Base-by-base conservation (phyloP, 2,797 vertebrate species). In the Sebastes cheni region DNA sequence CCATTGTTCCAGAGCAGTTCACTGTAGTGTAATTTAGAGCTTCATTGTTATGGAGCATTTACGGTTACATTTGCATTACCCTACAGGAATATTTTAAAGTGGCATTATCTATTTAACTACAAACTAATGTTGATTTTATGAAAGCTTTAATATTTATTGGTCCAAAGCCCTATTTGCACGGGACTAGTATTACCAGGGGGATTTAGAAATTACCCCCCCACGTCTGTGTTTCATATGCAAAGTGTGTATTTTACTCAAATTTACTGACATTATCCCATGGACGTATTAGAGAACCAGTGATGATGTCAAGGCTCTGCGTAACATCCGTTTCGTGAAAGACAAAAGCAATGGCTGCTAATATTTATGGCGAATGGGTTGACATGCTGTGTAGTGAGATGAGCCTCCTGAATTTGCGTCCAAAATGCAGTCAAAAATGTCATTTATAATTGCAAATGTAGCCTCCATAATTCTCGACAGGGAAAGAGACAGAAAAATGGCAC, bases 1-100 rank as follows among this genome's bases (percentile, higher is more conserved):
- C 23, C 27, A 66, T 79, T 77, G 52, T 69, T 82, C 54, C 59
- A 52, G 34, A 61, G 39, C 5, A 42, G 8, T 22, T 52, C 55
- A 64, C 20, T 61, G 22, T 58, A 16, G 6, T 54, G 67, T 66
- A 72, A 54, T 23, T 50, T 8, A 23, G 20, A 50, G 36, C n/a
- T 20, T 42, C 16, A 29, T 23, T 50, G 61, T 50, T 50, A 22
- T 13, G 9, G 11, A 64, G 32, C 34, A 29, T 25, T 29, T 22
- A 56, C 70, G 12, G 50, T 42, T 11, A 34, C 10, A 18, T 60
- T 71, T 20, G 13, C 32, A 59, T 66, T 46, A 52, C 18, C 30
- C 14, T 8, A 32, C 23, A 46, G 25, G 36, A 23, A 23, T 14
- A 32, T 39, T 10, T 27, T 23, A 13, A 39, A 52, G 14, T 61